These are phyloP conservation scores for Hyphantria cunea DNA, from an alignment of 1,140 invertebrate genomes.

Conservation along the genomic window DNA sequence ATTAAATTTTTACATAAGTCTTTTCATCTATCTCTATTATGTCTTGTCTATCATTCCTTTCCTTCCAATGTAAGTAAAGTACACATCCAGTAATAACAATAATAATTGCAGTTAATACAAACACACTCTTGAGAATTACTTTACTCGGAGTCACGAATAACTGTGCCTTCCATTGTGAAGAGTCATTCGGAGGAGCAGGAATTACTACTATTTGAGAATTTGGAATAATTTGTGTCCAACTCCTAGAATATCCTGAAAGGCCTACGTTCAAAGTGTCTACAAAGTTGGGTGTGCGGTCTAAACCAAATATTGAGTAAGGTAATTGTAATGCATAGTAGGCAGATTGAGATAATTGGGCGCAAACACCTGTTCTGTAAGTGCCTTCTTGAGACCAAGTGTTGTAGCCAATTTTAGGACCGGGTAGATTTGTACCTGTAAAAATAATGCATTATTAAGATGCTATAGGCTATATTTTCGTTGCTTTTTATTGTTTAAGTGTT, in stretches of 20 bases:
- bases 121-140: constrained; percentile 95
- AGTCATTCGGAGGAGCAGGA: constrained; percentile 90
- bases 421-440: constrained; percentile 90
- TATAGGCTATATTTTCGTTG: neutral
- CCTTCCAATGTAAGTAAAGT: constrained; percentile 94
- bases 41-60: constrained; percentile 96
- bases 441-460: constrained; percentile 5
- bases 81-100: constrained; percentile 93
- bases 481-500: too few species aligned
- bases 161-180: constrained; percentile 94
- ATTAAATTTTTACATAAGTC: constrained; percentile 70
- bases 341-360: constrained; percentile 95
- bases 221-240: constrained; percentile 97
- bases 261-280: constrained; percentile 95
- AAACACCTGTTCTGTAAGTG: constrained; percentile 86
- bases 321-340: constrained; percentile 95
- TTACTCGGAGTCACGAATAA: constrained; percentile 98
- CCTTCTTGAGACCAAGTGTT: constrained; percentile 93
- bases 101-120: constrained; percentile 94
- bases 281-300: constrained; percentile 98
- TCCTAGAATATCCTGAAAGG: constrained; percentile 86
- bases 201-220: constrained; percentile 99
- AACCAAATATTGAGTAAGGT: constrained; percentile 96
- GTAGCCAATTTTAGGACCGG: constrained; percentile 94
- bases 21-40: constrained; percentile 83